Evolutionary conservation across 2,888 invertebrate genomes (phyloP).

Genomic region (Magallana nippona): DNA sequence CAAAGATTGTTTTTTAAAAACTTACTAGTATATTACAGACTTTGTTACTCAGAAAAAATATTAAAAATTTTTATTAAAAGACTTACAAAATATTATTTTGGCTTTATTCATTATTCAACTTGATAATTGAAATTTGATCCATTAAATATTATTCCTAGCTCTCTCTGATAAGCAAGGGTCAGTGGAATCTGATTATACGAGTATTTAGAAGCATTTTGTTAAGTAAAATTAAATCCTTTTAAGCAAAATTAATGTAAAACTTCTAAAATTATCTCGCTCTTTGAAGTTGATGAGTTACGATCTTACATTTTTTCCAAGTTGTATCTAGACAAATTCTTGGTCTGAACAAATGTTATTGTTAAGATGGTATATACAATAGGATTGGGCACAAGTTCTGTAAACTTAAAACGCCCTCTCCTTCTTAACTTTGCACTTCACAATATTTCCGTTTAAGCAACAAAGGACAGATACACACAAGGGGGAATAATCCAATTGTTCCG

Average conservation of each 20-base stretch:
- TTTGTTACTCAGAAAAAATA: background rate
- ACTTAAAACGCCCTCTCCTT: too few species aligned
- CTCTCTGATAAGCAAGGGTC: conserved; percentile 13
- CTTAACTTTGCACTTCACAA: too few species aligned
- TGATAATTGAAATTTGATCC: background rate
- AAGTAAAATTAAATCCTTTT: background rate
- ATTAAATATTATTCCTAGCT: conserved; percentile 12
- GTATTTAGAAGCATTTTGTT: background rate
- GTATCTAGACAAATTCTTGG: too few species aligned
- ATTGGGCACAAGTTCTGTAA: too few species aligned
- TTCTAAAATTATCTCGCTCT: too few species aligned
- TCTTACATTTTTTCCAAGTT: too few species aligned
- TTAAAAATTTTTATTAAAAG: too few species aligned
- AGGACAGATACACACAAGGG: background rate
- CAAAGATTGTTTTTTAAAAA: background rate
- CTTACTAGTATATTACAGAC: background rate
- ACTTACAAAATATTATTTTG: background rate
- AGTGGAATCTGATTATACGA: background rate
- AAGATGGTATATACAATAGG: too few species aligned
- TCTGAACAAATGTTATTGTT: too few species aligned
- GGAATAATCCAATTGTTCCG: background rate
- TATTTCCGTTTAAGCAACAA: background rate
- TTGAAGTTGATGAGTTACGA: too few species aligned
- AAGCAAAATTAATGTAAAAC: background rate
- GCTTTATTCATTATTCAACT: background rate